Percentiles rank a stretch among this genome's conserved stretches.
Evolutionary conservation across 2,113 vertebrate species (phyloP).

Genomic region (Pavo muticus): DNA sequence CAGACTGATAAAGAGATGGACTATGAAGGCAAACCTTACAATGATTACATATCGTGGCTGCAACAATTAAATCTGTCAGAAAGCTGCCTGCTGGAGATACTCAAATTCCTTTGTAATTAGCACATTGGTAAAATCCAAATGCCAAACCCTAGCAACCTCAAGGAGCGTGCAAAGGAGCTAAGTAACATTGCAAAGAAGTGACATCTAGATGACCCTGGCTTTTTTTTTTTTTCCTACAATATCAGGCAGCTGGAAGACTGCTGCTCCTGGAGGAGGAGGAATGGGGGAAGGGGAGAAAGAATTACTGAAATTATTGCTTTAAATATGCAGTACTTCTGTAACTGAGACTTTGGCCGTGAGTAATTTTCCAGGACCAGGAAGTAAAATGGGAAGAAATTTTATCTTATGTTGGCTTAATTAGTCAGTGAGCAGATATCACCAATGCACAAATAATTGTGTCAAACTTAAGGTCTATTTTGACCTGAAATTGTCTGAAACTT

Average conservation of each 20-base stretch:
- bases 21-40: slow-evolving; percentile 58
- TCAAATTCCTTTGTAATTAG: slow-evolving; percentile 84
- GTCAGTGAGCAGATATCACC: neutral
- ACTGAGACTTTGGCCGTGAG: neutral
- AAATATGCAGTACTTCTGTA: neutral
- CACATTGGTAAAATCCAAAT: slow-evolving; percentile 83
- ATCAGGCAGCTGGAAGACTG: slow-evolving; percentile 75
- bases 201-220: slow-evolving; percentile 80
- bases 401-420: neutral
- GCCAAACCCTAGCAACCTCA: slow-evolving; percentile 85
- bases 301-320: neutral
- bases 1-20: slow-evolving; percentile 29
- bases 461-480: neutral
- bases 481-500: neutral
- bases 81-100: slow-evolving; percentile 56
- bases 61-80: slow-evolving; percentile 69
- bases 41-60: slow-evolving; percentile 68
- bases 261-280: neutral
- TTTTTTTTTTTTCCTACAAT: slow-evolving; percentile 72
- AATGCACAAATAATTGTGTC: neutral
- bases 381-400: neutral
- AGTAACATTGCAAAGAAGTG: slow-evolving; percentile 58
- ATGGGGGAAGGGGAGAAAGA: neutral
- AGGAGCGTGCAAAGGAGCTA: slow-evolving; percentile 44
- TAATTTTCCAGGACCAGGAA: neutral